Conservation (phyloP, 2,888 invertebrate genomes). For the Dorcus hopei region DNA sequence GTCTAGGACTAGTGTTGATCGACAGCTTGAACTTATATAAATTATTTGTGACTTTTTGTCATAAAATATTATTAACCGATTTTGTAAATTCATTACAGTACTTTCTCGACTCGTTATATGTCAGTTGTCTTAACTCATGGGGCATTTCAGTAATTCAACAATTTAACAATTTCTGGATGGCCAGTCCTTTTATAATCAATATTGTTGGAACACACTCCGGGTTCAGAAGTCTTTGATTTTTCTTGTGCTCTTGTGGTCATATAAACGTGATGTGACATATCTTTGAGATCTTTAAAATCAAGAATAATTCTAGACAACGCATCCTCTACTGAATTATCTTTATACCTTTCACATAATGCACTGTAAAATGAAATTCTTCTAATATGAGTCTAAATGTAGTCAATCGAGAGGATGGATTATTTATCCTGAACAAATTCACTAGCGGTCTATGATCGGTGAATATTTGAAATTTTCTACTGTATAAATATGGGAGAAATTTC, state of each 20-base stretch:
- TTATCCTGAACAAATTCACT: no score
- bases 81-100: no score
- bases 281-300: conserved; percentile 13
- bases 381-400: conserved; percentile 24
- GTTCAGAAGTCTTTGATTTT: conserved; percentile 3
- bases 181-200: conserved; percentile 8
- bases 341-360: conserved; percentile 26
- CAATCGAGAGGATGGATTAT: no score
- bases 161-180: conserved; percentile 18
- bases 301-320: no score
- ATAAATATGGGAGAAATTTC: no score
- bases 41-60: conserved; percentile 1
- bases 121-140: conserved; percentile 11
- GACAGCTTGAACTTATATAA: conserved; percentile 6
- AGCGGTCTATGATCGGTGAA: no score
- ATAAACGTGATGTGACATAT: conserved; percentile 7
- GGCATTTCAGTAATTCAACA: conserved; percentile 15
- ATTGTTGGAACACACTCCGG: neutral
- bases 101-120: neutral
- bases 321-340: neutral
- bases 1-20: conserved; percentile 7
- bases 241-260: conserved; percentile 13
- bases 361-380: conserved; percentile 24
- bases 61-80: neutral
- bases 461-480: no score